Conservation (phyloP, 2,888 invertebrate genomes). For the Neelides folsomi region DNA sequence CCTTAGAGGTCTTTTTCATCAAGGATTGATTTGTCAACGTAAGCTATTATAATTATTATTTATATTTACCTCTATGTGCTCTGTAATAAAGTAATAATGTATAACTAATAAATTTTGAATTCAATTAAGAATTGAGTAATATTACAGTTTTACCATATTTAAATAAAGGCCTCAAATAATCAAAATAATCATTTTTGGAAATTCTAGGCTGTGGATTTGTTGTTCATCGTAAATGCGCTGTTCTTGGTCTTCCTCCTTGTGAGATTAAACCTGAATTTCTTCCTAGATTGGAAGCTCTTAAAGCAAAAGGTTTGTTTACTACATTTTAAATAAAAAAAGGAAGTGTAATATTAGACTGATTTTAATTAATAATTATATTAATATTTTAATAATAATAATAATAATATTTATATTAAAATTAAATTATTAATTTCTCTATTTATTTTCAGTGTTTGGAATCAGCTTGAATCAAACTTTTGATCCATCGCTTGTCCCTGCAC, state of each 20-base stretch:
- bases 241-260: slow-evolving; percentile 49
- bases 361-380: no score
- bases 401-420: no score
- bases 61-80: slow-evolving; percentile 3
- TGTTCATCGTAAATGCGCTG: slow-evolving; percentile 55
- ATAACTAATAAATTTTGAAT: not conserved
- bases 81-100: slow-evolving; percentile 1
- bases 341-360: no score
- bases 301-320: slow-evolving; percentile 16
- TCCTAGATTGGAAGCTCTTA: slow-evolving; percentile 15
- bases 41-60: no score
- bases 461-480: slow-evolving; percentile 51
- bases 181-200: slow-evolving; percentile 7
- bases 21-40: slow-evolving; percentile 58
- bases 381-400: no score
- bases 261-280: slow-evolving; percentile 14
- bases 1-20: slow-evolving; percentile 54
- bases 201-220: slow-evolving; percentile 52
- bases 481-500: slow-evolving; percentile 45
- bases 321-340: slow-evolving; percentile 32
- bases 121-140: no score
- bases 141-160: no score
- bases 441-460: slow-evolving; percentile 47
- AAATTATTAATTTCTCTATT: slow-evolving; percentile 7
- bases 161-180: not conserved